Conservation (phyloP, 2,888 invertebrate species). For the Pristionchus entomophagus region DNA sequence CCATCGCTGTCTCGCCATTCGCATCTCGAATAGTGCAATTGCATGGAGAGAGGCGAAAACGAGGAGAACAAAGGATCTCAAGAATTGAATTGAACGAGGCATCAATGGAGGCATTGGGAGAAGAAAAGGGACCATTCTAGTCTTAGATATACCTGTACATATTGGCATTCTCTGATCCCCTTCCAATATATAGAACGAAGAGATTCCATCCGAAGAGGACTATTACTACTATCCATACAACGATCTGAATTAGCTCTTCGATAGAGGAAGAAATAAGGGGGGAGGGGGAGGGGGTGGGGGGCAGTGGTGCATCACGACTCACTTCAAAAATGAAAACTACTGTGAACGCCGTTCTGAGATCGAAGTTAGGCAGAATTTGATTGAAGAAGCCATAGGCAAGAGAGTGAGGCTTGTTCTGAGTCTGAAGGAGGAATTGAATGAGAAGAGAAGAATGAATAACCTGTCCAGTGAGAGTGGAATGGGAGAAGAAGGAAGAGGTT, state of each 20-base stretch:
- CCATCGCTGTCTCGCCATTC: slow-evolving; percentile 46
- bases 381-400: slow-evolving; percentile 58
- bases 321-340: slow-evolving; percentile 54
- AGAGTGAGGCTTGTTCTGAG: slow-evolving; percentile 55
- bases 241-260: neutral
- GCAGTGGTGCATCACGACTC: too few relatives aligned
- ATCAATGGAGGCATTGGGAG: neutral
- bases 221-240: slow-evolving; percentile 1
- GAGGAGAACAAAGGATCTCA: slow-evolving; percentile 52
- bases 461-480: slow-evolving; percentile 40
- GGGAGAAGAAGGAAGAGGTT: slow-evolving; percentile 12
- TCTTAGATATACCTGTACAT: slow-evolving; percentile 33
- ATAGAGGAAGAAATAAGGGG: neutral
- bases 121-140: too few relatives aligned
- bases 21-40: slow-evolving; percentile 54
- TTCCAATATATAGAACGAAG: slow-evolving; percentile 30
- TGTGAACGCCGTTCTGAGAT: slow-evolving; percentile 50
- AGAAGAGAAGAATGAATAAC: neutral
- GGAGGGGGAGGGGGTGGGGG: neutral
- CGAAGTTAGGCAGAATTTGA: slow-evolving; percentile 43
- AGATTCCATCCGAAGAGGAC: slow-evolving; percentile 36
- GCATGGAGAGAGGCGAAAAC: slow-evolving; percentile 53
- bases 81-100: neutral
- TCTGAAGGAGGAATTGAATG: slow-evolving; percentile 45
- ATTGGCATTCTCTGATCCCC: slow-evolving; percentile 34